Evolutionary conservation across 2,888 invertebrate species (phyloP).

Genomic region (Sinopyrophorus schimmeli): DNA sequence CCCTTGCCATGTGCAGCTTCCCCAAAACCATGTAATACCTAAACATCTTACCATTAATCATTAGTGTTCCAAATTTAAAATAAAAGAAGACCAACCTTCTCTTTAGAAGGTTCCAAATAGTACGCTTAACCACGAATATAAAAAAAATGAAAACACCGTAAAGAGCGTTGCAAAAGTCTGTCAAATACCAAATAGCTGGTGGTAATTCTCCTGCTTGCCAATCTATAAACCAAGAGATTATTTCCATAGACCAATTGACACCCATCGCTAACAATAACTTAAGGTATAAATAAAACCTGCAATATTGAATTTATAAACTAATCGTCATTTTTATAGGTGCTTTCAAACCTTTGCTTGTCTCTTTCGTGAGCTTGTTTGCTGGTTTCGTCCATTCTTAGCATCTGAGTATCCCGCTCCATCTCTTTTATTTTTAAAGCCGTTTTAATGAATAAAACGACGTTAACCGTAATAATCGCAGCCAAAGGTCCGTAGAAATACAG

Average conservation of each 20-base stretch:
- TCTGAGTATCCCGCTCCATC: slow-evolving; percentile 67
- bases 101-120: slow-evolving; percentile 64
- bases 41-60: slow-evolving; percentile 1
- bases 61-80: no score
- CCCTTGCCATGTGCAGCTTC: slow-evolving; percentile 22
- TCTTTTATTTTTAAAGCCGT: slow-evolving; percentile 69
- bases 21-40: slow-evolving; percentile 29
- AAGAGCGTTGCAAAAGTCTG: slow-evolving; percentile 69
- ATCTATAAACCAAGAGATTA: slow-evolving; percentile 68
- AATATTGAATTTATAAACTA: slow-evolving; percentile 4
- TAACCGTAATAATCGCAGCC: slow-evolving; percentile 64
- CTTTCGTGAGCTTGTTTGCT: slow-evolving; percentile 61
- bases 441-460: slow-evolving; percentile 67
- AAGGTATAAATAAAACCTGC: slow-evolving; percentile 76
- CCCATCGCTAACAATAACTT: slow-evolving; percentile 86
- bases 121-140: slow-evolving; percentile 73
- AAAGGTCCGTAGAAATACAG: slow-evolving; percentile 74
- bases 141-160: slow-evolving; percentile 72
- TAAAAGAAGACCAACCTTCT: slow-evolving; percentile 58
- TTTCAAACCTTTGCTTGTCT: slow-evolving; percentile 54
- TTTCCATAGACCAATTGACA: slow-evolving; percentile 80
- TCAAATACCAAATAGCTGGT: slow-evolving; percentile 62
- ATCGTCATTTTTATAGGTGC: no score
- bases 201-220: slow-evolving; percentile 45
- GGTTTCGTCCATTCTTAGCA: slow-evolving; percentile 66